Evolutionary conservation across 30 jellyfish, hydroid and myxozoan genomes (phyloP), one percentile per base, ranked within the genome.

Genomic region (Aurelia sp.): DNA sequence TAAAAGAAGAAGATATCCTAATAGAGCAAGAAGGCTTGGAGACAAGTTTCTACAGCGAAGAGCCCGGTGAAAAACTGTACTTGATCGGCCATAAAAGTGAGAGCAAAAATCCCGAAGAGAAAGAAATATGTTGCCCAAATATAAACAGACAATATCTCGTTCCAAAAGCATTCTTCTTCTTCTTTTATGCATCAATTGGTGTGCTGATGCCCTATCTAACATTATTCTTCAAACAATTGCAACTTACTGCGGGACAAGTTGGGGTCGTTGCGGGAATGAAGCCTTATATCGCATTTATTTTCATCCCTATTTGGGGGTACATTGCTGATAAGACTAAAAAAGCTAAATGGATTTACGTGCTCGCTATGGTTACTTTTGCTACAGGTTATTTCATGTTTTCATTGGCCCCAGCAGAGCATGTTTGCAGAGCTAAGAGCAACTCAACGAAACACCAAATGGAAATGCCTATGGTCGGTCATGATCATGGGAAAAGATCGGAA

Each of bases 241-340:
- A 92, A 17, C 73, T 92, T 72, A 64, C 76, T 61, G 97, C 98
- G 7, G 78, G 96, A 21, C 98, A 92, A 84, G 98, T 87, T 23
- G 98, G 98, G 48, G 84, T 92, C 13, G 98, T 92, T 3, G 92
- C 89, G 12, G 98, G 98, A 12, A 86, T 92, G 85, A 92, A 92
- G 84, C 98, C 98, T n/a, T 92, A 79, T 66, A 92, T 92, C 61
- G 93, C 98, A 13, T 92, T 92, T n/a, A 66, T 92, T 8, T 92
- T 82, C 87, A 75, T 91, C 16, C 98, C 98, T 15, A 72, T 92
- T n/a, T 92, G 98, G 98, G 98, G 98, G 20, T 92, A 86, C 57
- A 77, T 92, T 31, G 98, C 96, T 4, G 98, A 92, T 61, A 86
- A 81, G 59, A 76, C 97, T 13, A 71, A 79, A 51, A 86, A 68